phyloP scores from a whole-genome alignment of 2,113 vertebrate genomes.

The Elaphurus davidianus region DNA sequence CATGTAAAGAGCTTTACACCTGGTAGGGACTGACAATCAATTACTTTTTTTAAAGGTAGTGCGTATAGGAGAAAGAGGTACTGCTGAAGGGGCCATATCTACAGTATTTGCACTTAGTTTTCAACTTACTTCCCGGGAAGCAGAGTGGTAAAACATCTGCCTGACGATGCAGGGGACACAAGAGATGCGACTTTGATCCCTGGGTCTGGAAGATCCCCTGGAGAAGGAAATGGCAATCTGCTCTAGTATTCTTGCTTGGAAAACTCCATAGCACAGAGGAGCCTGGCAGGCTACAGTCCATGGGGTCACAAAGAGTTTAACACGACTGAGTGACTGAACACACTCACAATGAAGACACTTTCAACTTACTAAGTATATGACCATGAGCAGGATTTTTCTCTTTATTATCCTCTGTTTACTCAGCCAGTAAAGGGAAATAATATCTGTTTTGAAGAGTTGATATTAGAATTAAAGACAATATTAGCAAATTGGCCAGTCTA shows the following conservation, averaged over 20 bases:
- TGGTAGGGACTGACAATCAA: background rate
- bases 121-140: background rate
- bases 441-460: background rate
- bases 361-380: background rate
- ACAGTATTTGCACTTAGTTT: background rate
- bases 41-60: background rate
- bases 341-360: background rate
- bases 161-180: background rate
- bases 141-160: background rate
- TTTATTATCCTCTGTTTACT: background rate
- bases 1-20: background rate
- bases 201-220: background rate
- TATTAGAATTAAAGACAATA: background rate
- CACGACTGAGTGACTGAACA: background rate
- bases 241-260: background rate
- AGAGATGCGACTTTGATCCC: background rate
- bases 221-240: background rate
- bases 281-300: background rate
- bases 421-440: background rate
- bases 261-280: background rate
- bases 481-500: background rate
- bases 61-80: background rate
- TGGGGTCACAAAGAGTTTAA: background rate
- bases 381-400: background rate
- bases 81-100: background rate